These are phyloP conservation scores for Ceratina calcarata DNA, from an alignment of 1,140 invertebrate genomes.

Conservation along the genomic window DNA sequence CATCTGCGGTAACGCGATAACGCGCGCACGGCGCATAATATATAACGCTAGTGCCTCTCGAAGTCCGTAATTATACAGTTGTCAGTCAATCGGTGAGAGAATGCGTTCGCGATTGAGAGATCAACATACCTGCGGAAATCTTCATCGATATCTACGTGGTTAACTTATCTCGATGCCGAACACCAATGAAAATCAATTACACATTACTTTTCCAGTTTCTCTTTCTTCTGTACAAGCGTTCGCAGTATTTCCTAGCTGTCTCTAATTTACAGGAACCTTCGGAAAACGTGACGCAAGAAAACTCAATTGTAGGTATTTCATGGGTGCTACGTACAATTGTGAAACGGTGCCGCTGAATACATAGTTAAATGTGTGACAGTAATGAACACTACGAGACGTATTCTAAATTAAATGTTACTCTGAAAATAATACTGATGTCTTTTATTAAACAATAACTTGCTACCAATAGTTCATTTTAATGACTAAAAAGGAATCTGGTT, in stretches of 20 bases:
- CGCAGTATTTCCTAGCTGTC: background rate
- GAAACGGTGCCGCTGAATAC: no score
- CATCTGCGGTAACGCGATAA: conserved; percentile 36
- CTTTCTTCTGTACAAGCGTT: background rate
- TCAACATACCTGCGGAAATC: conserved; percentile 55
- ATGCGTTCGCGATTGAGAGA: conserved; percentile 66
- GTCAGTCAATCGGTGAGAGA: conserved; percentile 60
- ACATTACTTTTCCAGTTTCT: background rate
- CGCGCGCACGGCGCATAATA: conserved; percentile 44
- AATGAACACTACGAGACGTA: no score
- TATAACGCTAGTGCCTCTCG: conserved; percentile 41
- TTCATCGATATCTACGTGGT: conserved; percentile 19
- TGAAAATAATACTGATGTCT: no score
- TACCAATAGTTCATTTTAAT: no score
- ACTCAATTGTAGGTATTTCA: no score
- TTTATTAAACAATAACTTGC: no score
- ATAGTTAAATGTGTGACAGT: no score
- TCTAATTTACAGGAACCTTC: background rate
- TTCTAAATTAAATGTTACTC: no score
- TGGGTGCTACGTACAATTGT: no score
- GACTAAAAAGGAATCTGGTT: no score
- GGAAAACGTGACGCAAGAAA: no score
- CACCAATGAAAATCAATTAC: conserved; percentile 4
- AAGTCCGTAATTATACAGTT: conserved; percentile 66
- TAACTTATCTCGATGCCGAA: background rate